Evolutionary conservation across 2,113 vertebrate species (phyloP), one percentile per base, ranked within the genome.

Genomic region (Cyprinodon tularosa): DNA sequence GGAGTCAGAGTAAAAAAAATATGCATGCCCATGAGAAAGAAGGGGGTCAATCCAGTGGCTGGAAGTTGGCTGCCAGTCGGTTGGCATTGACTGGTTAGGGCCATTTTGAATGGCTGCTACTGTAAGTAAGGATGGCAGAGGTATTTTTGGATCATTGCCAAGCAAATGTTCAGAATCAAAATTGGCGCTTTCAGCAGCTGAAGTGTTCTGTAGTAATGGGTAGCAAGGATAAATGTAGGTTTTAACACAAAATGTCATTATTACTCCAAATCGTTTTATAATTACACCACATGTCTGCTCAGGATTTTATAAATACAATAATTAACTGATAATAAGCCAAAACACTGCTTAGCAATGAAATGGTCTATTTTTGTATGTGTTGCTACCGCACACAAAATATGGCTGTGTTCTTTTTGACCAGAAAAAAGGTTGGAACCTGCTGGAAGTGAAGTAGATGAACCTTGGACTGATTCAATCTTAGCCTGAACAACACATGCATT

Each of bases 171-270:
- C 57, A 71, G 45, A 22, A 57, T n/a, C n/a, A 20, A 69, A 40
- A 69, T 11, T 45, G 44, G 40, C 47, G 39, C 37, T 63, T 3
- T 13, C 44, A 48, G 36, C 15, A 29, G 67, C 17, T 71, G 14
- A 50, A 80, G 71, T 50, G 57, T 74, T 67, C 36, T 60, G 11
- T 0, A 3, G 37, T 4, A 63, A 76, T 62, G 13, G 29, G 59
- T 47, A 69, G 62, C 36, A 70, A 66, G 74, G 80, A 65, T 66
- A 71, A 78, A 63, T n/a, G 36, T 37, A 72, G 20, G 15, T 39
- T 40, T 72, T 1, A 70, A 73, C 48, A 15, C 62, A 68, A 60
- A 57, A 76, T 42, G 45, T 42, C 61, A 74, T 77, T 63, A 53
- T 44, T 66, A 20, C 9, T 36, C 37, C 44, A 13, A 12, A 20